Base-by-base conservation (phyloP, 2,113 vertebrate genomes). In the Limanda limanda region DNA sequence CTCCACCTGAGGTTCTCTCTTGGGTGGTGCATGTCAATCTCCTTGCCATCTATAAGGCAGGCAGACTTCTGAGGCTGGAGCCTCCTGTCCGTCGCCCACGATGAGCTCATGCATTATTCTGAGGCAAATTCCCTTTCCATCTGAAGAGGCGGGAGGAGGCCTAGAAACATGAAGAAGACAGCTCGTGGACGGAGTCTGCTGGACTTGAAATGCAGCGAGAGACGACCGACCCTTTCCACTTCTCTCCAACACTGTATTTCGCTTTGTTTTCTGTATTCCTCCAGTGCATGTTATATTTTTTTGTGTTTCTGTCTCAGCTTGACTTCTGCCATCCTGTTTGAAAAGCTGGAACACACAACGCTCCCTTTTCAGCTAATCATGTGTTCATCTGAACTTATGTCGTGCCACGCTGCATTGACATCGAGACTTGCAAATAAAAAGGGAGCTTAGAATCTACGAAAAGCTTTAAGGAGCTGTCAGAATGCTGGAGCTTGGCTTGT, bases 31-130 rank as follows among this genome's bases (percentile, higher is more conserved):
- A 0, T 75, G 82, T 87, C 88, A 88, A 83, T 85, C 66, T 58
- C 54, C 47, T 68, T 3, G 52, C 68, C 17, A 47, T 66, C 52
- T 73, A 62, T 35, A 70, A 78, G 70, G 55, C 51, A 31, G 84
- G 18, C 40, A 13, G 82, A 84, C 82, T 74, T 90, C 74, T 82
- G 71, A 90, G 74, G 74, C 70, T 35, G 68, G 69, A 82, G 82
- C 37, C 79, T 84, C 59, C 71, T 67, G 74, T 82, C 83, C 64
- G 10, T 82, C 77, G 65, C 69, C 79, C 69, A 78, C 68, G 14
- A 82, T 12, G 64, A 81, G 81, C 71, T 89, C 85, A 88, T 90
- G 80, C 81, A 89, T 91, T 89, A 91, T 89, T 91, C 86, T 1
- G 20, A n/a, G 42, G 58, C n/a, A 82, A 83, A 86, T 72, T 81